Conservation (phyloP, 2,113 vertebrate genomes). For the Muscicapa adusta region DNA sequence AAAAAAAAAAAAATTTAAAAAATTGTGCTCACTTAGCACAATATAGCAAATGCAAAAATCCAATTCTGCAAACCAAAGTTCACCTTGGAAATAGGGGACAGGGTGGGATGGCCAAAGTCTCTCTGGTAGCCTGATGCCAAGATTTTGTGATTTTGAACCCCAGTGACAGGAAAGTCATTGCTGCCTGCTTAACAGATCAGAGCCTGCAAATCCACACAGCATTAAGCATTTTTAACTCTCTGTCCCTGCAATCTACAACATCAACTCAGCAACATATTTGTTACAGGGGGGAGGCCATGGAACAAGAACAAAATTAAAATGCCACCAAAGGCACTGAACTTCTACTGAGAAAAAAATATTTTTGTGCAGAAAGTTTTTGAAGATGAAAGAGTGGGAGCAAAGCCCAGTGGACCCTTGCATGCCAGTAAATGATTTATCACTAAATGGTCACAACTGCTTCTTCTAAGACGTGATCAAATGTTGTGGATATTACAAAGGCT, state of each 20-base stretch:
- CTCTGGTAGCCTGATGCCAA: slow-evolving; percentile 25
- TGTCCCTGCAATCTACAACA: slow-evolving; percentile 30
- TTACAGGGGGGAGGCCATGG: neutral
- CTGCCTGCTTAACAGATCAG: slow-evolving; percentile 53
- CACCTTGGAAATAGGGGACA: neutral
- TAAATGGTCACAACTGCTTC: neutral
- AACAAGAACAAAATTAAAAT: neutral
- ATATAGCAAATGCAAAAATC: neutral
- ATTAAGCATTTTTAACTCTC: slow-evolving; percentile 30
- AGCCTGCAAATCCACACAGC: slow-evolving; percentile 35
- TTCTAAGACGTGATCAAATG: neutral
- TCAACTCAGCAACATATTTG: slow-evolving; percentile 27
- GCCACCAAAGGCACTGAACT: neutral
- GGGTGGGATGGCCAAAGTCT: neutral
- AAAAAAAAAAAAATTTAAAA: neutral
- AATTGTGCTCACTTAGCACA: neutral
- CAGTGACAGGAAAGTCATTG: slow-evolving; percentile 55
- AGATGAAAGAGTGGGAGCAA: slow-evolving; percentile 59
- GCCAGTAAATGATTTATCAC: slow-evolving; percentile 40
- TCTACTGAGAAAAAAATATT: slow-evolving; percentile 55
- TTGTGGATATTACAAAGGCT: neutral
- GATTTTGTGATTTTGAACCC: slow-evolving; percentile 42
- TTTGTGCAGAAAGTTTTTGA: slow-evolving; percentile 50
- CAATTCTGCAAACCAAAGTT: slow-evolving; percentile 56
- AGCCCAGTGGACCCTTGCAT: slow-evolving; percentile 22